Conservation (phyloP, 1,140 invertebrate species). For the Cepaea nemoralis region DNA sequence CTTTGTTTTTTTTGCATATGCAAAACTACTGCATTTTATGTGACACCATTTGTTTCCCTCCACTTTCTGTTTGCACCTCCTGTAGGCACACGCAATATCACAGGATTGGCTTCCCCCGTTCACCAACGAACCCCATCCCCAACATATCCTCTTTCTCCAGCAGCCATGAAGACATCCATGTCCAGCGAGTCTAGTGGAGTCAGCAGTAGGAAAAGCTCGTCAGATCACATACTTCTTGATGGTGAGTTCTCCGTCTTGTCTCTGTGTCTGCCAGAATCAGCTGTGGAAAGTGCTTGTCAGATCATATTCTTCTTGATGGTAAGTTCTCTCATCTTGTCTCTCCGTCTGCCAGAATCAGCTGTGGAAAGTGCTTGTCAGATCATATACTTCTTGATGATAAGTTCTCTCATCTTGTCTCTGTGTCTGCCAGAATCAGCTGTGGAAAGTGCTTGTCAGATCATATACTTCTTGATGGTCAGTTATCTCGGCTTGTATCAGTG, state of each 20-base stretch:
- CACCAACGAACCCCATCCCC: constrained; percentile 61
- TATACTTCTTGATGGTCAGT: constrained; percentile 81
- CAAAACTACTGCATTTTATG: too few relatives aligned
- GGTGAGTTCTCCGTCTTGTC: constrained; percentile 71
- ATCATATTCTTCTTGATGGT: constrained; percentile 86
- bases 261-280: constrained; percentile 91
- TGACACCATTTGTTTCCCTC: background rate
- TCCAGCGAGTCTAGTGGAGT: constrained; percentile 91
- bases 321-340: too few relatives aligned
- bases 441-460: constrained; percentile 91
- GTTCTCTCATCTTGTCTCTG: too few relatives aligned
- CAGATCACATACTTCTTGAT: constrained; percentile 88
- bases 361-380: constrained; percentile 89
- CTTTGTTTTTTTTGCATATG: background rate
- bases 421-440: constrained; percentile 91
- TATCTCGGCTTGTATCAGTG: too few relatives aligned
- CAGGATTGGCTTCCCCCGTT: constrained; percentile 59
- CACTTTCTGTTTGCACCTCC: background rate
- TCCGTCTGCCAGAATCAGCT: too few relatives aligned
- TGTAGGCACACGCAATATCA: constrained; percentile 49
- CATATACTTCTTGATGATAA: constrained; percentile 83
- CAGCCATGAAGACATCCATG: constrained; percentile 77
- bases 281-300: constrained; percentile 89
- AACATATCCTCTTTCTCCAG: constrained; percentile 57
- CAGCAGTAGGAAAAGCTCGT: constrained; percentile 89